These are phyloP conservation scores for Thereva unica DNA, from an alignment of 2,888 invertebrate genomes.

Conservation along the genomic window DNA sequence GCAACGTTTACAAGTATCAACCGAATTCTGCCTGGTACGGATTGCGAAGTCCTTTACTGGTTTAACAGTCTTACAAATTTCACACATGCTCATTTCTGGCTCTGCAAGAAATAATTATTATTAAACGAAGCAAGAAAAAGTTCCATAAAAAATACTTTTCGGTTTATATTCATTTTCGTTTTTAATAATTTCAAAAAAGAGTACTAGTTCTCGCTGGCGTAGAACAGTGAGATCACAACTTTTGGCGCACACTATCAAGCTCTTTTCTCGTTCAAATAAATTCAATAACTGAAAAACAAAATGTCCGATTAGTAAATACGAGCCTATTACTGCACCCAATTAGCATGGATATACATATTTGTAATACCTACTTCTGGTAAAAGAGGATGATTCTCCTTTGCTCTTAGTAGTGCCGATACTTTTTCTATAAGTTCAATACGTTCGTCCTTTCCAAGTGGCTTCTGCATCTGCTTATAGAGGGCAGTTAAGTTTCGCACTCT, in stretches of 20 bases:
- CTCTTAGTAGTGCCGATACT: too few relatives aligned
- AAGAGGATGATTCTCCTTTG: slow-evolving; percentile 59
- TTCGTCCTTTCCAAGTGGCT: slow-evolving; percentile 65
- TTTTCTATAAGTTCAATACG: slow-evolving; percentile 69
- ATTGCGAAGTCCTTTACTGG: slow-evolving; percentile 65
- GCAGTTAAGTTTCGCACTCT: slow-evolving; percentile 75
- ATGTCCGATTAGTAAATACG: neutral
- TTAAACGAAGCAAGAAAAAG: neutral
- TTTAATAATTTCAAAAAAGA: slow-evolving; percentile 55
- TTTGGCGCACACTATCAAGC: slow-evolving; percentile 52
- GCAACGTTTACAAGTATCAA: slow-evolving; percentile 68
- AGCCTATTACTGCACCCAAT: too few relatives aligned
- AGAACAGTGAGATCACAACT: slow-evolving; percentile 53
- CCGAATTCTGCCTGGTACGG: slow-evolving; percentile 64
- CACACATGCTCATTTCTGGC: slow-evolving; percentile 59
- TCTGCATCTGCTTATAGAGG: slow-evolving; percentile 69
- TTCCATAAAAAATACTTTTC: slow-evolving; percentile 45
- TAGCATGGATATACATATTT: too few relatives aligned
- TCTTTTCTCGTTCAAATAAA: slow-evolving; percentile 55
- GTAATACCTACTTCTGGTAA: slow-evolving; percentile 49
- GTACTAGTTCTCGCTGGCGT: slow-evolving; percentile 51
- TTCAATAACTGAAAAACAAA: slow-evolving; percentile 49
- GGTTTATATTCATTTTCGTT: slow-evolving; percentile 48
- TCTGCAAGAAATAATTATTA: slow-evolving; percentile 44
- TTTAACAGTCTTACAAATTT: slow-evolving; percentile 70